Evolutionary conservation across 1,140 invertebrate genomes (phyloP), one percentile per base, ranked within the genome.

Genomic region (Chlorops oryzae): DNA sequence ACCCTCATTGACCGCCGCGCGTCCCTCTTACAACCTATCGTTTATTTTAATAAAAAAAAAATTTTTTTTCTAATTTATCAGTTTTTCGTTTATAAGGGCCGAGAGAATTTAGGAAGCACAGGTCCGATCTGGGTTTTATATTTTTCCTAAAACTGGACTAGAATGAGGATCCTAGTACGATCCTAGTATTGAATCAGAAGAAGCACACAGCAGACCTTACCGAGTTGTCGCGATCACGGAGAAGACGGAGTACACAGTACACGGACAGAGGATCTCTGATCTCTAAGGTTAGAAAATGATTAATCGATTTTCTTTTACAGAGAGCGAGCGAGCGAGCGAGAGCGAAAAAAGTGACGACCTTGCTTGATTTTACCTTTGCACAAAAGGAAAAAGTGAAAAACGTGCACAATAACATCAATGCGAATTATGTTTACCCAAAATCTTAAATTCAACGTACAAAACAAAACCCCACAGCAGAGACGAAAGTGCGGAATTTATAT

Each of bases 381-480:
- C 6, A 47, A 20, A 47, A 37, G 32, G 22, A 28, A 24, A 47
- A 32, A 32, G 9, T 32, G 28, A 32, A 32, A n/a, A n/a, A n/a
- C n/a, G n/a, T n/a, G n/a, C n/a, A n/a, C n/a, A n/a, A n/a, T n/a
- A n/a, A n/a, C n/a, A n/a, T n/a, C 45, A 38, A 47, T 57, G 42
- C 50, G 43, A 54, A 57, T 50, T 45, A 48, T 67, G 58, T 67
- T 67, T 67, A 57, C 65, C 55, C 39, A 65, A 67, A 59, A 54
- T 61, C 64, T 64, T 67, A 63, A 50, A 53, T 51, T 53, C 49
- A 27, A 49, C 3, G 38, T 25, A 32, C 27, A 38, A 32, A 39
- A 28, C 27, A 45, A 41, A 54, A 52, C 52, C 52, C 41, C 21
- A 44, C 49, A 48, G 42, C 41, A 58, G 56, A 13, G n/a, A 15